Conservation (phyloP, 2,797 vertebrate genomes). For the Danio aesculapii region DNA sequence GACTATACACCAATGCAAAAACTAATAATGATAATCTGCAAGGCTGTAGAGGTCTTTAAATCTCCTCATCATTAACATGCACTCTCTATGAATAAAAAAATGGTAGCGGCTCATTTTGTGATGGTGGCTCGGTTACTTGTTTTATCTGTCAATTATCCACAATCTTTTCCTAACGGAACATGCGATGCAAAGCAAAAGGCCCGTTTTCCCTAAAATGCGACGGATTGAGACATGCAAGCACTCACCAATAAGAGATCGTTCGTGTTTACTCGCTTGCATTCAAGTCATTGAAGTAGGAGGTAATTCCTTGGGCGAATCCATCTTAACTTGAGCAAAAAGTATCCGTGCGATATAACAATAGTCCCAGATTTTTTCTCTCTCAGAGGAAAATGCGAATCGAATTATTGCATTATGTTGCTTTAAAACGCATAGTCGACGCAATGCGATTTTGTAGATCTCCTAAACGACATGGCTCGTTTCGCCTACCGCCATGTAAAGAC, state of each 20-base stretch:
- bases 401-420: conserved; percentile 18
- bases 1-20: background rate
- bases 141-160: background rate
- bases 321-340: conserved; percentile 38
- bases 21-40: background rate
- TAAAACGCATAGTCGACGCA: background rate
- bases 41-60: background rate
- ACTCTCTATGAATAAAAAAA: conserved; percentile 11
- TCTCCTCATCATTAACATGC: background rate
- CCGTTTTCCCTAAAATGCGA: conserved; percentile 6
- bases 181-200: conserved; percentile 7
- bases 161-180: background rate
- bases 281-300: background rate
- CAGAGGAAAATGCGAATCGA: conserved; percentile 11
- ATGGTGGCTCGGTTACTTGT: background rate
- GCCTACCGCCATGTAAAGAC: background rate
- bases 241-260: conserved; percentile 47
- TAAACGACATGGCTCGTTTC: background rate
- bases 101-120: conserved; percentile 15
- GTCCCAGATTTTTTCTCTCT: conserved; percentile 28
- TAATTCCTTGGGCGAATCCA: conserved; percentile 37
- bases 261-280: conserved; percentile 13
- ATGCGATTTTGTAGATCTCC: background rate
- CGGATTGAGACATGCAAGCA: background rate
- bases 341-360: conserved; percentile 19